phyloP scores from a whole-genome alignment of 2,797 vertebrate species.

The Aldrovandia affinis region DNA sequence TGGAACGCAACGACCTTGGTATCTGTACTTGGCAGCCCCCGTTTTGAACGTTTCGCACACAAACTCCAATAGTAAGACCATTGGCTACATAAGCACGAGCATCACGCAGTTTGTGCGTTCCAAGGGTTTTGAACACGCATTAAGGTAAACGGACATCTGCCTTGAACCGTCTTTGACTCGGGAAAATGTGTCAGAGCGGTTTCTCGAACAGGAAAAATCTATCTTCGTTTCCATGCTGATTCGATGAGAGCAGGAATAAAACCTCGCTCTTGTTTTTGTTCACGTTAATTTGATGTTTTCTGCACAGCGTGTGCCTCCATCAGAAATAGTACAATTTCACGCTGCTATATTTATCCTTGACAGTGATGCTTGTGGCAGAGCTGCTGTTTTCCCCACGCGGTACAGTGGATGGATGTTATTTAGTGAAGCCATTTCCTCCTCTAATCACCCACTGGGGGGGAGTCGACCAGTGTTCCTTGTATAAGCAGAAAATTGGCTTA shows the following conservation, averaged over 20 bases:
- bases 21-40: background rate
- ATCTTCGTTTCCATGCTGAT: background rate
- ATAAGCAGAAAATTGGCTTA: background rate
- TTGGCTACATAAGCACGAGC: background rate
- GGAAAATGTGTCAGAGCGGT: background rate
- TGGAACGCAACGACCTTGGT: background rate
- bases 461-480: background rate
- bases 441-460: background rate
- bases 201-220: background rate
- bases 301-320: background rate
- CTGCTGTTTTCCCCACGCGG: background rate
- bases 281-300: background rate
- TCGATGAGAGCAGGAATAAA: background rate
- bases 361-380: background rate
- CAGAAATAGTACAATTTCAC: background rate
- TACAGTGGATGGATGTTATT: background rate
- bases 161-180: background rate
- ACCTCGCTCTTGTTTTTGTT: background rate
- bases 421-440: constrained; percentile 20
- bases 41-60: background rate
- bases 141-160: background rate
- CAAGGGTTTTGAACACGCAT: background rate
- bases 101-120: background rate
- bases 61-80: background rate
- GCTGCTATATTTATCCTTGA: background rate